Conservation (phyloP, 2,113 vertebrate genomes). For the Megaceryle torquata region DNA sequence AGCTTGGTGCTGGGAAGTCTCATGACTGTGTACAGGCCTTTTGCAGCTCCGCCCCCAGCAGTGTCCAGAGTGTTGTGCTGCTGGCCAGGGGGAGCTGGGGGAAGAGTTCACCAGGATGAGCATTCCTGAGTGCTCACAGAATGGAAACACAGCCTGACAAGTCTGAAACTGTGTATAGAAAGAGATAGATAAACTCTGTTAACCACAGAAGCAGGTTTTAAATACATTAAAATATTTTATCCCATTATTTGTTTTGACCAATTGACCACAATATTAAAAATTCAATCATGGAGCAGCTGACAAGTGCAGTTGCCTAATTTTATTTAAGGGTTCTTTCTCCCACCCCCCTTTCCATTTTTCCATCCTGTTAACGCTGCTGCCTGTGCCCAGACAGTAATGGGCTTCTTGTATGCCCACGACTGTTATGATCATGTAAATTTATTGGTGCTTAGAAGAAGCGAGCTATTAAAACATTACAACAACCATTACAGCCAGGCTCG, state of each 20-base stretch:
- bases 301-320: constrained; percentile 83
- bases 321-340: constrained; percentile 74
- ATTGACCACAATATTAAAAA: constrained; percentile 86
- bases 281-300: constrained; percentile 85
- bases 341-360: constrained; percentile 75
- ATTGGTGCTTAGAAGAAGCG: constrained; percentile 94
- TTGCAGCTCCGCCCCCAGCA: neutral
- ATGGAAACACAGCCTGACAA: constrained; percentile 36
- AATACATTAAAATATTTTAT: constrained; percentile 83
- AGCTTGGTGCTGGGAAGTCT: neutral
- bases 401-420: constrained; percentile 87
- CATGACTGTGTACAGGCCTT: neutral
- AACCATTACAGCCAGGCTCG: constrained; percentile 93
- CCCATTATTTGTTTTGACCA: constrained; percentile 87
- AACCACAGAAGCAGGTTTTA: constrained; percentile 73
- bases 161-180: neutral
- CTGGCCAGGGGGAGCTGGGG: neutral
- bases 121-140: neutral
- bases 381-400: constrained; percentile 88
- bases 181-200: constrained; percentile 61
- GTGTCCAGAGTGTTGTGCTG: neutral
- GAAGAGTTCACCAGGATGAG: neutral
- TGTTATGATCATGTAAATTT: constrained; percentile 95
- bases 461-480: constrained; percentile 99
- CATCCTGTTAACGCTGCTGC: constrained; percentile 82